These are phyloP conservation scores for Puma concolor DNA, from an alignment of 2,113 vertebrate genomes.

Conservation along the genomic window DNA sequence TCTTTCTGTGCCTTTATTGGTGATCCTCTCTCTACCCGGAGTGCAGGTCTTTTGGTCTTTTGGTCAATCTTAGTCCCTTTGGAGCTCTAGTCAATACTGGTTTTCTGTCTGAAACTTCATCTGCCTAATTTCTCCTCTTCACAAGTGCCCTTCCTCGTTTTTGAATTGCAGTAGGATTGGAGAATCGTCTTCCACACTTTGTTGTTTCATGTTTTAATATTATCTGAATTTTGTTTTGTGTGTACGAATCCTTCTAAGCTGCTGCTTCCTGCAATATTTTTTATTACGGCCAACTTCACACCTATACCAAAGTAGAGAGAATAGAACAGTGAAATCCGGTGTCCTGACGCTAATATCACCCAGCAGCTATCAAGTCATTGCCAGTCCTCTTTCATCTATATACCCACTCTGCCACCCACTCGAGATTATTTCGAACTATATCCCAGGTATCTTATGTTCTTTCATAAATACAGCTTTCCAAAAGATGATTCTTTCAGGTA, in stretches of 20 bases:
- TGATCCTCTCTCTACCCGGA: neutral
- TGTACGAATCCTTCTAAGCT: neutral
- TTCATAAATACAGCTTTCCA: neutral
- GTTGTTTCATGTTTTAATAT: neutral
- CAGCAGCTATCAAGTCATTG: neutral
- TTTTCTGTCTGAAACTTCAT: neutral
- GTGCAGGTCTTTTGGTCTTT: neutral
- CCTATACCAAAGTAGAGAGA: neutral
- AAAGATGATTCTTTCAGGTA: neutral
- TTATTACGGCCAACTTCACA: neutral
- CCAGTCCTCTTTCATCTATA: neutral
- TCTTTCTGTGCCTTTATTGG: neutral
- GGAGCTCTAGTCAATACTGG: neutral
- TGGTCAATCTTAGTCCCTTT: neutral
- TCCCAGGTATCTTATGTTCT: neutral
- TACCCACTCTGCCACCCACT: neutral
- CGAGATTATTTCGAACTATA: neutral
- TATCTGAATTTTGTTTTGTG: neutral
- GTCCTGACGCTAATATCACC: neutral
- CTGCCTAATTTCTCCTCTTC: neutral
- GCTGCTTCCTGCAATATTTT: neutral
- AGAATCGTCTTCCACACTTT: neutral
- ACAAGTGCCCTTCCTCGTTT: neutral
- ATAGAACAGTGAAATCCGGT: neutral
- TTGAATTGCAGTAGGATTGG: neutral